Percentiles rank a stretch among this genome's conserved stretches.
Evolutionary conservation across 2,888 invertebrate genomes (phyloP).

Genomic region (Aradus depressus): DNA sequence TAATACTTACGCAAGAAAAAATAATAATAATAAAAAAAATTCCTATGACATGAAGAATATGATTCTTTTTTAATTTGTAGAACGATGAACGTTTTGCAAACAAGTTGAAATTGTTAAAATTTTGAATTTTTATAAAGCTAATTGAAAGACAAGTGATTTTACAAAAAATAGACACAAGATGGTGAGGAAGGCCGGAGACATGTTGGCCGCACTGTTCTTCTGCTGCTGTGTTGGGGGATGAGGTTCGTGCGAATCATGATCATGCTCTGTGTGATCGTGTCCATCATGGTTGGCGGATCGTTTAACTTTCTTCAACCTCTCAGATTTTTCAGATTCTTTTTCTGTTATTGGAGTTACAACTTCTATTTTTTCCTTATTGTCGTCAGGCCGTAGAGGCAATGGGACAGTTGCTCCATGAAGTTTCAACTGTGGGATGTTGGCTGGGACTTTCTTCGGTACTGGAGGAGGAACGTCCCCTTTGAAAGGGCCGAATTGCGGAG

Average conservation of each 20-base stretch:
- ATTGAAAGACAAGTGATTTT: too few species aligned
- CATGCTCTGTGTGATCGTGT: conserved; percentile 20
- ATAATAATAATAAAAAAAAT: too few species aligned
- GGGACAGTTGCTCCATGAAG: conserved; percentile 13
- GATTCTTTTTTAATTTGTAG: too few species aligned
- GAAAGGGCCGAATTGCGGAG: conserved; percentile 64
- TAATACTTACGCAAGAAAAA: too few species aligned
- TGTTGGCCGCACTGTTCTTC: background rate
- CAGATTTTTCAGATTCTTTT: conserved; percentile 29
- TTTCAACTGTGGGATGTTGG: conserved; percentile 30
- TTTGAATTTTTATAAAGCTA: too few species aligned
- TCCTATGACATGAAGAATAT: too few species aligned
- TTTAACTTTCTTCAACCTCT: conserved; percentile 21
- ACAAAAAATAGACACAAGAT: too few species aligned
- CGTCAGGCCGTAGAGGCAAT: conserved; percentile 16
- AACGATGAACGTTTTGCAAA: too few species aligned
- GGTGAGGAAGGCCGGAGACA: background rate
- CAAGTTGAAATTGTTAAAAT: too few species aligned
- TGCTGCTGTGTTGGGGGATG: conserved; percentile 1
- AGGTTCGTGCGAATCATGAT: conserved; percentile 9
- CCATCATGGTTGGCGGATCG: conserved; percentile 29
- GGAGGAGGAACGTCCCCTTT: conserved; percentile 60
- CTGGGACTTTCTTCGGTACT: conserved; percentile 39
- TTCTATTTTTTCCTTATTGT: conserved; percentile 32
- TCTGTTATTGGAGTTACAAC: conserved; percentile 30